Evolutionary conservation across 2,797 vertebrate species (phyloP).

Genomic region (Hydrolagus colliei): DNA sequence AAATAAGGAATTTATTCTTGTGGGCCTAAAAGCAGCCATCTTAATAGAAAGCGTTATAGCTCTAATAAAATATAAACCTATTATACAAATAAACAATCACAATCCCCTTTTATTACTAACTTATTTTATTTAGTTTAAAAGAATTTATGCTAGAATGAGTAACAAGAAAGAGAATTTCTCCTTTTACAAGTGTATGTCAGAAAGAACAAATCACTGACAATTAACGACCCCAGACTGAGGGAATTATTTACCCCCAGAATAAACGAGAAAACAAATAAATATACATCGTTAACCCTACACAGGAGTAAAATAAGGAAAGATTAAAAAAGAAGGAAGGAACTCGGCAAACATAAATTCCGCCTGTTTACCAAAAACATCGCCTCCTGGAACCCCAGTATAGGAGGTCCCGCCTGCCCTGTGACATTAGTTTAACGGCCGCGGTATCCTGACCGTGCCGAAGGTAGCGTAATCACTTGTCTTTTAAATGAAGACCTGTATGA

Average conservation of each 20-base stretch:
- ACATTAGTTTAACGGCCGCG: slow-evolving; percentile 48
- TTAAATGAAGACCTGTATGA: slow-evolving; percentile 58
- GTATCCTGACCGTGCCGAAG: slow-evolving; percentile 58
- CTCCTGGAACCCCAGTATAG: slow-evolving; percentile 44
- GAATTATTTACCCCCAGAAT: fast-evolving
- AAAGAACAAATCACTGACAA: slow-evolving; percentile 40
- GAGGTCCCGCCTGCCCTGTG: slow-evolving; percentile 58
- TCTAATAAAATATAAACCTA: neutral
- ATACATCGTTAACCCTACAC: slow-evolving; percentile 42
- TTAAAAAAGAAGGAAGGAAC: slow-evolving; percentile 47
- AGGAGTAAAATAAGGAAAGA: slow-evolving; percentile 35
- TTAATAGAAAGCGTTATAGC: slow-evolving; percentile 49
- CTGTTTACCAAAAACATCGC: slow-evolving; percentile 65
- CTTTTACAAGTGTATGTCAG: slow-evolving; percentile 38
- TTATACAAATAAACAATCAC: slow-evolving; percentile 23
- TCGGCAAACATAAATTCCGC: slow-evolving; percentile 51
- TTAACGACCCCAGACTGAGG: slow-evolving; percentile 43
- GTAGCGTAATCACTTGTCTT: slow-evolving; percentile 59
- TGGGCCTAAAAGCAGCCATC: slow-evolving; percentile 53
- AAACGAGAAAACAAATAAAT: slow-evolving; percentile 35
- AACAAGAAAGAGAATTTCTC: slow-evolving; percentile 43
- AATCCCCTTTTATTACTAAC: slow-evolving; percentile 27
- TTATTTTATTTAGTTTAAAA: slow-evolving; percentile 37
- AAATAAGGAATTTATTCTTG: neutral
- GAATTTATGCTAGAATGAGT: slow-evolving; percentile 49